Base-by-base conservation (phyloP, 2,888 invertebrate genomes). In the Noctua janthe region DNA sequence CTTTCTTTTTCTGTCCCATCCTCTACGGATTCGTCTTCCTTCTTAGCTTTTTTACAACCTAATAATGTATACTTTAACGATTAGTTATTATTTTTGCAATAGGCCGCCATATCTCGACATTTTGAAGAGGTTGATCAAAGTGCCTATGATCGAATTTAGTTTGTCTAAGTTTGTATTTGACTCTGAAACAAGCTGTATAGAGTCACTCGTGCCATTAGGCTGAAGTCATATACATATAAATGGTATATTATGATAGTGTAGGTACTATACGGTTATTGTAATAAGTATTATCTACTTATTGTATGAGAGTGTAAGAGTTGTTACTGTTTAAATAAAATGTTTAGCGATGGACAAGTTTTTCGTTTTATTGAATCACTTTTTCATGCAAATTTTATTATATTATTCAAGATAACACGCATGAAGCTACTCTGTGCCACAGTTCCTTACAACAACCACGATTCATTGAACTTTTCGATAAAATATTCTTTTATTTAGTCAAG, bases 271-370 rank as follows among this genome's bases (percentile, higher is more conserved):
- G 81, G 77, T 81, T 88, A 87, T 93, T 94, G 92, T 93, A 92
- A 93, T 96, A 95, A 95, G 96, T 96, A 96, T 95, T 95, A 92
- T 92, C 92, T 94, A 95, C 95, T 94, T 95, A 95, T 93, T 94
- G 94, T 94, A 94, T 93, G 95, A 90, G 92, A 92, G 90, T 92
- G 95, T 92, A 92, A 94, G 93, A 94, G 92, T 92, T 94, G 94
- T 94, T 94, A 92, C 90, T 94, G 92, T 94, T 39, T 92, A 93
- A 96, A 96, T 95, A 94, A 96, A 95, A 91, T 94, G 93, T 95
- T 94, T 94, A 94, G 92, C 93, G 91, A 93, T 88, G 81, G 78
- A 87, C 56, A 74, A 29, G 13, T 1, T 43, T 49, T 51, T 84
- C 11, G 85, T 86, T 87, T 86, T 67, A 84, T 77, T 85, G 4